phyloP scores from a whole-genome alignment of 2,888 invertebrate genomes.

The Drosophila greeni region DNA sequence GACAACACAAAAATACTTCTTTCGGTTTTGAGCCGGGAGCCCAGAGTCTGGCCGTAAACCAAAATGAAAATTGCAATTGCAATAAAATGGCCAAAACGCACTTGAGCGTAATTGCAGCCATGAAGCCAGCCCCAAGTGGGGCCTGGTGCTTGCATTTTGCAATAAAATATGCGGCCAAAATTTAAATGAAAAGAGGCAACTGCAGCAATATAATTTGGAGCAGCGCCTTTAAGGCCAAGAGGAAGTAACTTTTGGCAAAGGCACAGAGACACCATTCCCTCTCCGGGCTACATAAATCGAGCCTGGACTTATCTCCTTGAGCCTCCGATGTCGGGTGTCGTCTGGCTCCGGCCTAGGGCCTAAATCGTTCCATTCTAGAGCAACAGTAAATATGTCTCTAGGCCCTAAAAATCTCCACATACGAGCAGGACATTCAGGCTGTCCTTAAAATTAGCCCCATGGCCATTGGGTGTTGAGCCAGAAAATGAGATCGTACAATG shows the following conservation, averaged over 20 bases:
- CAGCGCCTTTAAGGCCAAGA: slow-evolving; percentile 46
- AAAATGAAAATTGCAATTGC: slow-evolving; percentile 62
- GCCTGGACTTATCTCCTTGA: slow-evolving; percentile 55
- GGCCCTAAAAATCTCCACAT: slow-evolving; percentile 43
- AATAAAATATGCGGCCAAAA: slow-evolving; percentile 66
- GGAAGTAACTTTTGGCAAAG: slow-evolving; percentile 45
- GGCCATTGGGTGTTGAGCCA: slow-evolving; percentile 37
- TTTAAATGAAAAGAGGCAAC: slow-evolving; percentile 61
- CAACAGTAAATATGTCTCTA: slow-evolving; percentile 40
- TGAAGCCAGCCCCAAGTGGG: slow-evolving; percentile 45
- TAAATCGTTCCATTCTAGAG: slow-evolving; percentile 51
- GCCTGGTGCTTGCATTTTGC: slow-evolving; percentile 50
- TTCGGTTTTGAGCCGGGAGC: background rate
- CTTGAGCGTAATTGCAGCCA: slow-evolving; percentile 71
- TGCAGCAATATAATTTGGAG: slow-evolving; percentile 22
- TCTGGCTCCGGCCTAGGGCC: slow-evolving; percentile 16
- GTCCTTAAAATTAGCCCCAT: slow-evolving; percentile 50
- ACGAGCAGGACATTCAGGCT: slow-evolving; percentile 37
- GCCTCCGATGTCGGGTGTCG: slow-evolving; percentile 26
- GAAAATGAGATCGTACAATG: slow-evolving; percentile 11
- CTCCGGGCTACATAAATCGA: slow-evolving; percentile 56
- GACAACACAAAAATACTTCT: slow-evolving; percentile 19
- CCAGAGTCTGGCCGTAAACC: slow-evolving; percentile 29
- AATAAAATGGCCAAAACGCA: slow-evolving; percentile 67
- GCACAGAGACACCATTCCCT: slow-evolving; percentile 3